Conservation (phyloP, 1,140 invertebrate species). For the Pollicipes pollicipes region DNA sequence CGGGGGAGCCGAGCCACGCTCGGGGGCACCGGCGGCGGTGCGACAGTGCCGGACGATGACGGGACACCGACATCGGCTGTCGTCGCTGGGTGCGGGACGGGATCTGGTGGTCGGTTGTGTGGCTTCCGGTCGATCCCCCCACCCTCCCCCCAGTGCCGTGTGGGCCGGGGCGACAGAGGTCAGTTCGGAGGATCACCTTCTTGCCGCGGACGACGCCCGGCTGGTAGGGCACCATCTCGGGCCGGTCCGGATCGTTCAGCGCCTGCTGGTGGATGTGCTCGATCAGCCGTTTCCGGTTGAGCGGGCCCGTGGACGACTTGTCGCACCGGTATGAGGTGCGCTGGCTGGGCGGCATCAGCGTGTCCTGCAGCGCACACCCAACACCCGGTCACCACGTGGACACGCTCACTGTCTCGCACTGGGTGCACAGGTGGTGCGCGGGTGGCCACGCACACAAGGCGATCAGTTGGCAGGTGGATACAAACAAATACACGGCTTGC, state of each 20-base stretch:
- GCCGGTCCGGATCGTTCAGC: slow-evolving; percentile 89
- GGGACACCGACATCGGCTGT: too few species aligned
- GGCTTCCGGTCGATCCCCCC: too few species aligned
- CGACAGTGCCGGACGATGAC: too few species aligned
- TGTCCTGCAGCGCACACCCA: slow-evolving; percentile 54
- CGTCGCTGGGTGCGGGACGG: too few species aligned
- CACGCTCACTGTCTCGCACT: background rate
- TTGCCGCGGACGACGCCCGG: slow-evolving; percentile 75
- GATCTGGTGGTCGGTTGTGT: too few species aligned
- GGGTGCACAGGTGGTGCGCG: slow-evolving; percentile 10
- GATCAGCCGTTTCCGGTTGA: slow-evolving; percentile 89
- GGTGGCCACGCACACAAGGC: too few species aligned
- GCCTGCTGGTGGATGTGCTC: slow-evolving; percentile 96
- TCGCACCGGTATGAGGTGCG: slow-evolving; percentile 87
- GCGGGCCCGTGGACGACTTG: slow-evolving; percentile 83
- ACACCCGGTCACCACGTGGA: slow-evolving; percentile 2
- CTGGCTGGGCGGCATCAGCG: slow-evolving; percentile 85
- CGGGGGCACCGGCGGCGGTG: too few species aligned
- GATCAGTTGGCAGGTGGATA: too few species aligned
- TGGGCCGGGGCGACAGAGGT: too few species aligned
- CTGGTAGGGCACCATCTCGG: slow-evolving; percentile 84
- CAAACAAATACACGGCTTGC: too few species aligned
- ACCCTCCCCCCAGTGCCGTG: too few species aligned
- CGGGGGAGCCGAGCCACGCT: too few species aligned
- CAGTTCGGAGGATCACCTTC: slow-evolving; percentile 35